Evolutionary conservation across 2,797 vertebrate genomes (phyloP).

Genomic region (Syngnathus acus): DNA sequence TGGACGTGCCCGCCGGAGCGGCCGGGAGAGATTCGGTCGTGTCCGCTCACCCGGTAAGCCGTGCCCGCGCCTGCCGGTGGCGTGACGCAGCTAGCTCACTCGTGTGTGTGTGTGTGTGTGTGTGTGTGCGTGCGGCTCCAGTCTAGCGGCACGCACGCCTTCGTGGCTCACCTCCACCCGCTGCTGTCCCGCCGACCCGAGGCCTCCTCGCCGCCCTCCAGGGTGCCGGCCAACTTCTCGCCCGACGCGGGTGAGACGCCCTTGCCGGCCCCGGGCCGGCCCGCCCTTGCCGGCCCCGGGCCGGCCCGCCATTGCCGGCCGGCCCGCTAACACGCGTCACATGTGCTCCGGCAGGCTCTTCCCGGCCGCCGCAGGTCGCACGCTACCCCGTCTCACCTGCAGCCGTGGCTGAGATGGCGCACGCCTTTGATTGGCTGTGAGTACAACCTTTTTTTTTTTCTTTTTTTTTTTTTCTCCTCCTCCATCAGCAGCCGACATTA

Average conservation of each 20-base stretch:
- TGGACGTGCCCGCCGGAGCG: slow-evolving; percentile 78
- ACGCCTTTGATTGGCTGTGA: slow-evolving; percentile 79
- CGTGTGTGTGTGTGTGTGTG: slow-evolving; percentile 12
- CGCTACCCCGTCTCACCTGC: slow-evolving; percentile 84
- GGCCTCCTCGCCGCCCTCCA: slow-evolving; percentile 76
- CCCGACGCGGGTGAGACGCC: slow-evolving; percentile 74
- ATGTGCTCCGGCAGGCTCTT: slow-evolving; percentile 68
- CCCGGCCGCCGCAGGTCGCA: slow-evolving; percentile 73
- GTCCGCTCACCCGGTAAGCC: slow-evolving; percentile 79
- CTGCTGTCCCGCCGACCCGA: slow-evolving; percentile 89
- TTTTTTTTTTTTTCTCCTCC: neutral
- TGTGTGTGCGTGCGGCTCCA: slow-evolving; percentile 35
- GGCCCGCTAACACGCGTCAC: neutral
- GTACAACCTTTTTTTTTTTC: slow-evolving; percentile 29
- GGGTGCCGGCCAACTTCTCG: slow-evolving; percentile 78
- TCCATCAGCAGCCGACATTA: no score
- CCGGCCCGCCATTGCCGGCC: no score
- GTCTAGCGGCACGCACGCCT: slow-evolving; percentile 80
- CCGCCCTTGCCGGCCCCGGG: no score
- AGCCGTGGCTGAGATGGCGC: slow-evolving; percentile 79
- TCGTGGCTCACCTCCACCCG: slow-evolving; percentile 81
- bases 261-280: neutral
- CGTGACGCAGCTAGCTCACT: neutral
- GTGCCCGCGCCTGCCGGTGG: no score
- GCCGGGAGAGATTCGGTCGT: slow-evolving; percentile 79